phyloP scores from a whole-genome alignment of 2,797 vertebrate species.

The Huso huso region DNA sequence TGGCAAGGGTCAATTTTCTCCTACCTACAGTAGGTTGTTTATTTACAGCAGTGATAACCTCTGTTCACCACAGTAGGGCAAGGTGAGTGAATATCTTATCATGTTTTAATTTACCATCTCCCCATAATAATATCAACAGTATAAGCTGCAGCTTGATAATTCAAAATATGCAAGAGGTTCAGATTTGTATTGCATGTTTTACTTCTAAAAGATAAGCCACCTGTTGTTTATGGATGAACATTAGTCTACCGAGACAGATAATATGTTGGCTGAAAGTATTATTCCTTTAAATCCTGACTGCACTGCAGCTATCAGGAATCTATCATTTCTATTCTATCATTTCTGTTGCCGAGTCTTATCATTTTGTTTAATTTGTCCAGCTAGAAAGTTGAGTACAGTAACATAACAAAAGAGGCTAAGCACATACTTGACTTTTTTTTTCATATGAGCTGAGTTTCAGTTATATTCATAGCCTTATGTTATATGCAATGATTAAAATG shows the following conservation, averaged over 20 bases:
- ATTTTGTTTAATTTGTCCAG: too few relatives aligned
- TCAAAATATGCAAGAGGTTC: conserved; percentile 5
- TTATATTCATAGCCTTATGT: too few relatives aligned
- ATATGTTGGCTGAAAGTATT: background rate
- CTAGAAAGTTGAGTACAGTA: too few relatives aligned
- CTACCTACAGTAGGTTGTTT: too few relatives aligned
- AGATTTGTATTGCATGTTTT: conserved; percentile 2
- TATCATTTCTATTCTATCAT: conserved; percentile 11
- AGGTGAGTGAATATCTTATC: conserved; percentile 11
- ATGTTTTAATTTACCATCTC: conserved; percentile 1
- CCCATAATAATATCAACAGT: too few relatives aligned
- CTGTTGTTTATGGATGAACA: background rate
- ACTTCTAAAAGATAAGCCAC: background rate
- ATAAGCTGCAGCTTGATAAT: background rate
- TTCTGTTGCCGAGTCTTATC: too few relatives aligned
- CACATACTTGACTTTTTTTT: too few relatives aligned
- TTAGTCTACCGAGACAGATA: conserved; percentile 12
- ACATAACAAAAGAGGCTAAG: too few relatives aligned
- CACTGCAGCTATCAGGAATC: conserved; percentile 17
- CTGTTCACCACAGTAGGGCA: conserved; percentile 14
- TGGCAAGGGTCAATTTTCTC: too few relatives aligned
- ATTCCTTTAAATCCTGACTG: background rate
- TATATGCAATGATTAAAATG: too few relatives aligned
- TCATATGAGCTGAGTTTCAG: too few relatives aligned
- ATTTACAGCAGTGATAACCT: too few relatives aligned